Conservation (phyloP, 2,888 invertebrate species). For the Hypolimnas misippus region DNA sequence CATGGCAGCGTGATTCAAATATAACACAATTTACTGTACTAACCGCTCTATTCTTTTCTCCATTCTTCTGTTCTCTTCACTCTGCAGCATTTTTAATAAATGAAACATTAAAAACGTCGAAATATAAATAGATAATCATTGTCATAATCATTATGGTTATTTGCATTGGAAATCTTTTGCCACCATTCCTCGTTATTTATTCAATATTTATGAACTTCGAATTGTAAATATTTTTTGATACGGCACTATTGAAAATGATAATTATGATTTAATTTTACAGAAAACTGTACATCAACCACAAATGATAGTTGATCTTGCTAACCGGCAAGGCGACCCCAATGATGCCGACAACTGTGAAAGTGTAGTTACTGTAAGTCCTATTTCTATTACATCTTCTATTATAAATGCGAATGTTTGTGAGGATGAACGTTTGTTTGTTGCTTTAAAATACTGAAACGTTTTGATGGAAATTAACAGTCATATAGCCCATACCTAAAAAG, state of each 20-base stretch:
- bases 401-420: no score
- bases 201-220: neutral
- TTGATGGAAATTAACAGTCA: no score
- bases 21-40: neutral
- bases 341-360: slow-evolving; percentile 62
- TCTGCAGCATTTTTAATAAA: neutral
- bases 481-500: no score
- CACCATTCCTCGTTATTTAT: no score
- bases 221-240: neutral
- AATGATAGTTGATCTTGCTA: slow-evolving; percentile 52
- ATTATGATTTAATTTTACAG: slow-evolving; percentile 50
- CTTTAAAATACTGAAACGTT: no score
- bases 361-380: slow-evolving; percentile 58
- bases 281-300: slow-evolving; percentile 56
- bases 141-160: no score
- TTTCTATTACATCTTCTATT: neutral
- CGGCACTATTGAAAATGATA: neutral
- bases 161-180: no score
- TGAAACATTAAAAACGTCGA: neutral
- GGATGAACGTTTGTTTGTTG: no score
- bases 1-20: neutral
- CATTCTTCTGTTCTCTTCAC: neutral
- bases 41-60: neutral
- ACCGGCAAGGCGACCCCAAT: slow-evolving; percentile 64
- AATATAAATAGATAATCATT: no score